Evolutionary conservation across 2,797 vertebrate species (phyloP), one percentile per base, ranked within the genome.

Genomic region (Melanogrammus aeglefinus): DNA sequence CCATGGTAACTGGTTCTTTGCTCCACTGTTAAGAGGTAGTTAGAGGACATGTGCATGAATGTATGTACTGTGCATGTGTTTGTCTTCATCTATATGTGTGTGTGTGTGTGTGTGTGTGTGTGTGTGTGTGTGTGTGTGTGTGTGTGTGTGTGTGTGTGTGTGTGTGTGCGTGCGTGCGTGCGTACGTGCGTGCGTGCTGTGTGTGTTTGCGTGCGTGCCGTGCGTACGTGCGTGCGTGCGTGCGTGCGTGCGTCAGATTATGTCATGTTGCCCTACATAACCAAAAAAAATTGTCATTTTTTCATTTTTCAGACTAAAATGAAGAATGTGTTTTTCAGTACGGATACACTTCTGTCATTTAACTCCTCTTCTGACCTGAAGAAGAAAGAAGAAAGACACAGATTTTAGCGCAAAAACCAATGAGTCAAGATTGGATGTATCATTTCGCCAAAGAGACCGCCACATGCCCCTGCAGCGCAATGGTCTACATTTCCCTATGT

Each of bases 1-100:
- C 93, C 91, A 93, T 93, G 91, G 92, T 85, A 93, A 94, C 93
- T 82, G 1, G 77, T 74, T 91, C 81, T 88, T 88, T 87, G 86
- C 87, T 91, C 91, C 81, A 78, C 84, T 75, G 76, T 81, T 86
- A 83, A 85, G 83, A 76, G 81, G 80, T 88, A 86, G 85, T 90
- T 84, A 82, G 80, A 80, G 77, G 77, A 79, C 79, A 84, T 74
- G 86, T 70, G 24, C 33, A 18, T 75, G 31, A 33, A 57, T 70
- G 51, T 75, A 83, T 69, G 80, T 75, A 73, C 33, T 9, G 57
- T 39, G 63, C 39, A 57, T 14, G 75, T 66, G 75, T 63, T 47
- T 24, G 47, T 63, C 31, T 33, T 33, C 31, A 33, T 24, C 29
- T 63, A 33, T 6, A 36, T 1, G 35, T 36, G 35, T 36, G 47